Percentiles rank a stretch among this genome's conserved stretches.
Conservation (phyloP, 1,140 invertebrate genomes). For the Hesperophylax magnus region DNA sequence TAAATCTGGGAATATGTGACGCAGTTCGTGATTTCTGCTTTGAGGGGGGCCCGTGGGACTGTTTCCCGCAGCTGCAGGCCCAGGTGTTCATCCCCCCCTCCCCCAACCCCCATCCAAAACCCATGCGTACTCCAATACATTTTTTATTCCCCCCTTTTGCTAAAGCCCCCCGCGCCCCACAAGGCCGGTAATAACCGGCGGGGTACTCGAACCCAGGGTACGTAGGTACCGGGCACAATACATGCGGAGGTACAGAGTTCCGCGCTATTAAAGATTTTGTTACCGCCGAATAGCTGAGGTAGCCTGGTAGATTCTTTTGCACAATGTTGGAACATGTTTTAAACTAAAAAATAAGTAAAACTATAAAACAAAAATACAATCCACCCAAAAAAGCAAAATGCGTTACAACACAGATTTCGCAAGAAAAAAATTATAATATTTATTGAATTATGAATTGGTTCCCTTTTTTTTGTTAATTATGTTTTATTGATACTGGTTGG, state of each 20-base stretch:
- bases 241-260: too few species aligned
- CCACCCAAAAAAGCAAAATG: too few species aligned
- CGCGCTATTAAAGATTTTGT: conserved; percentile 33
- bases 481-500: too few species aligned
- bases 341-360: too few species aligned
- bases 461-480: too few species aligned
- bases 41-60: conserved; percentile 34
- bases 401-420: too few species aligned
- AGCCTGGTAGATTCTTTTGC: conserved; percentile 9
- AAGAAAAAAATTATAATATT: too few species aligned
- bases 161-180: conserved; percentile 13
- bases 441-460: too few species aligned
- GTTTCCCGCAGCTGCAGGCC: conserved; percentile 52
- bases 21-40: conserved; percentile 32
- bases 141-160: conserved; percentile 28
- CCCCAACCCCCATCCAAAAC: not conserved
- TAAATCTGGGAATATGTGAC: conserved; percentile 43
- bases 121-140: not conserved
- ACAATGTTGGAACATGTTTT: not conserved
- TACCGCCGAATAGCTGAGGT: not conserved
- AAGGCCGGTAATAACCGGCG: conserved; percentile 20
- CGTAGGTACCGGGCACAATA: conserved; percentile 19
- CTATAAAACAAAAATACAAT: too few species aligned
- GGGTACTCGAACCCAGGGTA: conserved; percentile 28
- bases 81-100: conserved; percentile 49